Evolutionary conservation across 2,888 invertebrate species (phyloP), one percentile per base, ranked within the genome.

Genomic region (Catocala nupta): DNA sequence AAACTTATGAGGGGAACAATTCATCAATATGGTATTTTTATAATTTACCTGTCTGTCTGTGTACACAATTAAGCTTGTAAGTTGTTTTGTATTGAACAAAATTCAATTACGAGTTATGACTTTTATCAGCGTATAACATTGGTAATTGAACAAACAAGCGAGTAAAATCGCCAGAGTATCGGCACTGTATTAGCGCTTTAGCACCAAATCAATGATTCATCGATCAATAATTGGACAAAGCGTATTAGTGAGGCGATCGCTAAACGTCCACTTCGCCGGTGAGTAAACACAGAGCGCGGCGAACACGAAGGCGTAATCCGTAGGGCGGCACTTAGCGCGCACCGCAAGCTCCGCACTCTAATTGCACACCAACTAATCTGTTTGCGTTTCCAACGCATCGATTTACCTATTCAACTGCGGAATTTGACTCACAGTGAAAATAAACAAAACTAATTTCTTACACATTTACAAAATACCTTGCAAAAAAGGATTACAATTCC

Each of bases 351-450:
- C 85, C 82, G 78, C 84, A 85, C 90, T 89, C 90, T 92, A 93
- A 94, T 92, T 90, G 93, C 89, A 86, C 83, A 82, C 82, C 84
- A 86, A 88, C 88, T 92, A 92, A 93, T 91, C 94, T 93, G 91
- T 90, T 90, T 90, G 89, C 83, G 81, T 87, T 88, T 82, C 81
- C 73, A 88, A 89, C 87, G 89, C 90, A 88, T 87, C 84, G 44
- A 81, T 87, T 89, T 83, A 81, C 75, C 71, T 68, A 74, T 76
- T 76, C 71, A 66, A 57, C 59, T 71, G 75, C 59, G 59, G 64
- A 76, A 70, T 79, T 76, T 75, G 70, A 74, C 69, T 66, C 34
- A 9, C 59, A 64, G 51, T 12, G 36, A 42, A 16, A 54, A 54
- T 42, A 36, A 25, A 54, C 44, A 44, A n/a, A 36, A 33, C 33